Conservation (phyloP, 2,797 vertebrate genomes). For the Pseudotriccus pelzelni region DNA sequence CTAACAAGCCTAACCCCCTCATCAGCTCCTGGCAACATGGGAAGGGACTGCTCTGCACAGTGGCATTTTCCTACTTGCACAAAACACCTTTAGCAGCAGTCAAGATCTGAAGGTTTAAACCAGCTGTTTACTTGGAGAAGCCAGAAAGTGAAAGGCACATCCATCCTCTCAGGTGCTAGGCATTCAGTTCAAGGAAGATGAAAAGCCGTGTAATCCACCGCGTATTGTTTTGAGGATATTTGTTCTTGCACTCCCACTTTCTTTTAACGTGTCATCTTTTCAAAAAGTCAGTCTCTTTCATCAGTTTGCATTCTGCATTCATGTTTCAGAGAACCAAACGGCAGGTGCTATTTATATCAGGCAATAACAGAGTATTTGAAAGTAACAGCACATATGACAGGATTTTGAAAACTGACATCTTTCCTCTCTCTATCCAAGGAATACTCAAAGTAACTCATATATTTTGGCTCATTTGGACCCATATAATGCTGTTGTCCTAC, state of each 20-base stretch:
- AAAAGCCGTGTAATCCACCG: not conserved
- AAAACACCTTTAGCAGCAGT: not conserved
- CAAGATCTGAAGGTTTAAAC: not conserved
- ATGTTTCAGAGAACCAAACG: not conserved
- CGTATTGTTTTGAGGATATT: not conserved
- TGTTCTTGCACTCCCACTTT: not conserved
- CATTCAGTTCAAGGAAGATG: not conserved
- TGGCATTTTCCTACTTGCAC: not conserved
- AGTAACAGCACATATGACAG: not conserved
- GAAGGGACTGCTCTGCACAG: not conserved
- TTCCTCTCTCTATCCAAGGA: not conserved
- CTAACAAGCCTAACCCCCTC: not conserved
- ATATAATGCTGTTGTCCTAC: not conserved
- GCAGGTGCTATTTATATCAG: not conserved
- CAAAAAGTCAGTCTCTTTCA: not conserved
- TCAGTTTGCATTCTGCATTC: not conserved
- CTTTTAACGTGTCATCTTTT: not conserved
- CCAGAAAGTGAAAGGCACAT: not conserved
- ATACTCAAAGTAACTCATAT: not conserved
- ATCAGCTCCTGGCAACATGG: rapidly evolving
- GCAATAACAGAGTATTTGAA: not conserved
- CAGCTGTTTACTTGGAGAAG: not conserved
- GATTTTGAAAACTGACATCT: not conserved
- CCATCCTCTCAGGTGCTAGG: not conserved
- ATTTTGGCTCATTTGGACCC: not conserved